A percentile compares a stretch with the other conserved stretches of the same genome.
These are phyloP conservation scores for Trichogramma pretiosum DNA, from an alignment of 1,140 invertebrate genomes.

Conservation along the genomic window DNA sequence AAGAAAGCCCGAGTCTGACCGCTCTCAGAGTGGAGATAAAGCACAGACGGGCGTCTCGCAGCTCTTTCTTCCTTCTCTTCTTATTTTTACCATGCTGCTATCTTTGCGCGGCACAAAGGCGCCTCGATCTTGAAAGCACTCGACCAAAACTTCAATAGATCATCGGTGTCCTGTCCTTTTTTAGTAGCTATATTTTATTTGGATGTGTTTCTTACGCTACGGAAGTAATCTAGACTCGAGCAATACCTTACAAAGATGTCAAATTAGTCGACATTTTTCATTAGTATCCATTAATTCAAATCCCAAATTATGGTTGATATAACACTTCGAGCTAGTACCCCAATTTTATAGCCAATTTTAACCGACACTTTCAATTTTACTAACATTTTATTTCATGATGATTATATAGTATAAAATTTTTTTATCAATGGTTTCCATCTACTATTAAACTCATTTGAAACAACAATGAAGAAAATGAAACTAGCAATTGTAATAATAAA, in stretches of 20 bases:
- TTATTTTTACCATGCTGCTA: too few relatives aligned
- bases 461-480: background rate
- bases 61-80: too few relatives aligned
- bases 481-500: background rate
- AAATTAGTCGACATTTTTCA: background rate
- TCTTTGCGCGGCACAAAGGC: background rate
- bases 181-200: too few relatives aligned
- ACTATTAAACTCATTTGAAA: too few relatives aligned
- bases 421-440: too few relatives aligned
- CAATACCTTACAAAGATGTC: background rate
- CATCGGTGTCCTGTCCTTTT: background rate
- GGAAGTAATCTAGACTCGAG: background rate
- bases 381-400: too few relatives aligned
- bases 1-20: background rate
- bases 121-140: conserved; percentile 10
- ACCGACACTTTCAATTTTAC: too few relatives aligned
- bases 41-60: conserved; percentile 1
- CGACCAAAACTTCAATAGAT: conserved; percentile 7
- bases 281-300: too few relatives aligned
- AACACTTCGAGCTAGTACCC: too few relatives aligned
- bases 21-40: conserved; percentile 4
- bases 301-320: too few relatives aligned
- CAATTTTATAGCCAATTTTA: too few relatives aligned
- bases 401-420: too few relatives aligned
- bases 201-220: background rate